Base-by-base conservation (phyloP, 2,888 invertebrate species). In the Nymphalis urticae region DNA sequence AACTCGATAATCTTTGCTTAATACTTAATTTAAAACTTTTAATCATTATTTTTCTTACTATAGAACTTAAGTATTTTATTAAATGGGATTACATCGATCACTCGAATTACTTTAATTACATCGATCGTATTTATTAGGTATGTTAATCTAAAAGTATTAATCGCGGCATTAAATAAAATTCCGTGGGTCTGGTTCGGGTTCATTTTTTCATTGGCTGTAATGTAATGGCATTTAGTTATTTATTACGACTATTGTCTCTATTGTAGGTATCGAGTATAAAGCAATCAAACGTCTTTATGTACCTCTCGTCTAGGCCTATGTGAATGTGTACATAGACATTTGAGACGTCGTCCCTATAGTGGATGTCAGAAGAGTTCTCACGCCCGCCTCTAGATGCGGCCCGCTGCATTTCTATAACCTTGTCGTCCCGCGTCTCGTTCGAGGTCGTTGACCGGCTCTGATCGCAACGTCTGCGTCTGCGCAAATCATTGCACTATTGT, bases 341-440 rank as follows among this genome's bases (percentile, higher is more conserved):
- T 75, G 83, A 83, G 81, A 83, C 77, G 79, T 78, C 77, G 77
- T 78, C 76, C 76, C 72, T 71, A 58, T 75, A 83, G 71, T 60
- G 51, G 86, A 89, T 84, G 72, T 82, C 36, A 51, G 77, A 79
- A 79, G 68, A 81, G 81, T 88, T 89, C 88, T 85, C 88, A 89
- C 88, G 87, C 76, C 81, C 56, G 13, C 0, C 6, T n/a, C 80
- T 86, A 71, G 87, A 88, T 77, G 75, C 59, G 86, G 21, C 79
- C 42, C 50, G 62, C n/a, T 71, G 68, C 62, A 69, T 70, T 68
- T 73, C 59, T 69, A 51, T 61, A 66, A 64, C 73, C 71, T 73
- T 73, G 71, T 62, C 61, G 66, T 47, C 36, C n/a, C 54, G 54
- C 47, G 64, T 36, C 24, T 48, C 60, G 56, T 10, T n/a, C 32